Evolutionary conservation across 2,113 vertebrate species (phyloP), one percentile per base, ranked within the genome.

Genomic region (Melanostigma gelatinosum): DNA sequence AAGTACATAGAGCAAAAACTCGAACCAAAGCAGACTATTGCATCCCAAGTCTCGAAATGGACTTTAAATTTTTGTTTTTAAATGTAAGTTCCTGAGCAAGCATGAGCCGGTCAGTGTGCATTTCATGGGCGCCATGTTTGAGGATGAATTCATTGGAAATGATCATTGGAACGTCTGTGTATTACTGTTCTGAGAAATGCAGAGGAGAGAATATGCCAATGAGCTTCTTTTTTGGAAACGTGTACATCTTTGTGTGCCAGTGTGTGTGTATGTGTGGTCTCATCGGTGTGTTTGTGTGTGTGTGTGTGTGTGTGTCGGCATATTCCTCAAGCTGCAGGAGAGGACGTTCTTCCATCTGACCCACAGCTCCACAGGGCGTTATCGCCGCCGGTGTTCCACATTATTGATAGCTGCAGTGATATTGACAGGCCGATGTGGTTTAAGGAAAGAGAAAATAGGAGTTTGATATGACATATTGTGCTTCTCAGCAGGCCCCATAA

Each of bases 401-500:
- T 97, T 99, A 99, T 99, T 99, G 98, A 98, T 99, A 97, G 98
- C 94, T 94, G 95, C 95, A 91, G 93, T 94, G 96, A 95, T 99
- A 99, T 99, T 98, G 98, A 99, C 98, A 99, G 96, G 96, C 96
- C 96, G 94, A 96, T 94, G 96, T 94, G 94, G 91, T 95, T 95
- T 94, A 95, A 82, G 93, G 93, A 93, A 93, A 90, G 89, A 95
- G 96, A 97, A 97, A 98, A 97, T 97, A 96, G 97, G 96, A 97
- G 97, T 99, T 98, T 99, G 98, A 99, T 99, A 97, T 98, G 98
- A 99, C 97, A 99, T 98, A 99, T 97, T 98, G 98, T 98, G 96
- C 96, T 96, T 98, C 97, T 99, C 98, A 98, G 98, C 97, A 97
- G 96, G 96, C 95, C 96, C 97, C 98, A 99, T 99, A 99, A 99